phyloP scores from a whole-genome alignment of 2,888 invertebrate species.

The Philereme transversata region DNA sequence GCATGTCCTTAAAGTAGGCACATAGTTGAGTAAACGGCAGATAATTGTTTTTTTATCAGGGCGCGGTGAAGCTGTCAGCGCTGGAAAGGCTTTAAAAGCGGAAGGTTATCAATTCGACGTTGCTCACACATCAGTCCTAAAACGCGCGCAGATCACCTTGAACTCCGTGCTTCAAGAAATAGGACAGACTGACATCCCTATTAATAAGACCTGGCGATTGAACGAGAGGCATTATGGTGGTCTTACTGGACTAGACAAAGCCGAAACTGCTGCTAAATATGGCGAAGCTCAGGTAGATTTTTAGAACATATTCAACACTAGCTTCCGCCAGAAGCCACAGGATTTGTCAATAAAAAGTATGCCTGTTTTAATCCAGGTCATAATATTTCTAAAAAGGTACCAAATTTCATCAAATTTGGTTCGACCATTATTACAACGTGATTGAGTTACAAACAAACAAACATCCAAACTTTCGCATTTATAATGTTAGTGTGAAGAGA shows the following conservation, averaged over 20 bases:
- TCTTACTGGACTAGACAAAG: slow-evolving; percentile 92
- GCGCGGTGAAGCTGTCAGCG: slow-evolving; percentile 86
- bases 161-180: slow-evolving; percentile 87
- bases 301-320: neutral
- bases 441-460: too few species aligned
- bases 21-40: too few species aligned
- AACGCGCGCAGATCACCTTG: slow-evolving; percentile 90
- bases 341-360: too few species aligned
- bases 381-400: too few species aligned
- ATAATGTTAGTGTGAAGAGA: too few species aligned
- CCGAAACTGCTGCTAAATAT: slow-evolving; percentile 92
- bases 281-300: slow-evolving; percentile 88
- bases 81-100: slow-evolving; percentile 89
- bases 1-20: too few species aligned
- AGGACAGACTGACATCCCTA: slow-evolving; percentile 86
- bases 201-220: slow-evolving; percentile 90
- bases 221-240: slow-evolving; percentile 96
- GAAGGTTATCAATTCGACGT: slow-evolving; percentile 89
- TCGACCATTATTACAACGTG: too few species aligned
- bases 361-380: too few species aligned
- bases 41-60: slow-evolving; percentile 68
- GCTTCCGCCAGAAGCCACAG: neutral
- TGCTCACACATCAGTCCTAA: slow-evolving; percentile 91
- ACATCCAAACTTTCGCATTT: too few species aligned
- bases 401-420: too few species aligned